A percentile compares a stretch with the other conserved stretches of the same genome.
Evolutionary conservation across 2,797 vertebrate species (phyloP).

Genomic region (Falco rusticolus): DNA sequence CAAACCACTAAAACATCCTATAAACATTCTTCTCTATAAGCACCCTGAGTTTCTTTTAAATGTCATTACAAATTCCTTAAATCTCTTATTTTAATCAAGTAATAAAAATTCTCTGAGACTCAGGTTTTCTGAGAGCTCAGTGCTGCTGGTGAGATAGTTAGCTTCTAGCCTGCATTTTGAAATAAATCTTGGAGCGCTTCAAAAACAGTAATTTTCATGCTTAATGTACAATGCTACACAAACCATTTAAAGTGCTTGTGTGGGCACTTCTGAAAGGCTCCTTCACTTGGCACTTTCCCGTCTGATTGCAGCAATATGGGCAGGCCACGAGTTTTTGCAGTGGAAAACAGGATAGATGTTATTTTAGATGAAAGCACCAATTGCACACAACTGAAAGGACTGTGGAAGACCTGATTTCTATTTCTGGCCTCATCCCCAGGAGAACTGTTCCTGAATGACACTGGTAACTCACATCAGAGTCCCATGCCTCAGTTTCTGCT

Average conservation of each 20-base stretch:
- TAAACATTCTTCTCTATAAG: background rate
- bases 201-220: conserved; percentile 1
- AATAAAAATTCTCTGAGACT: background rate
- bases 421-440: background rate
- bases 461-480: background rate
- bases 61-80: background rate
- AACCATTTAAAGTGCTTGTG: conserved; percentile 24
- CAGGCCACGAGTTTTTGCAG: background rate
- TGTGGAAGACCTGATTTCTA: conserved; percentile 20
- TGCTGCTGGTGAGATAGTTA: background rate
- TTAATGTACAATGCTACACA: background rate
- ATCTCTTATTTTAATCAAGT: background rate
- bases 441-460: background rate
- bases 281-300: background rate
- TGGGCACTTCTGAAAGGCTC: conserved; percentile 29
- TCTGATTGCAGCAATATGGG: conserved; percentile 7
- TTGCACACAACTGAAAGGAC: background rate
- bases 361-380: background rate
- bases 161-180: background rate
- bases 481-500: background rate
- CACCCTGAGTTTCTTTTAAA: background rate
- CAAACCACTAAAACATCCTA: background rate
- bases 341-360: background rate
- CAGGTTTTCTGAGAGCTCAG: background rate
- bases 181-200: background rate